phyloP scores from a whole-genome alignment of 1,140 invertebrate genomes.

The Heliconius hermathena region DNA sequence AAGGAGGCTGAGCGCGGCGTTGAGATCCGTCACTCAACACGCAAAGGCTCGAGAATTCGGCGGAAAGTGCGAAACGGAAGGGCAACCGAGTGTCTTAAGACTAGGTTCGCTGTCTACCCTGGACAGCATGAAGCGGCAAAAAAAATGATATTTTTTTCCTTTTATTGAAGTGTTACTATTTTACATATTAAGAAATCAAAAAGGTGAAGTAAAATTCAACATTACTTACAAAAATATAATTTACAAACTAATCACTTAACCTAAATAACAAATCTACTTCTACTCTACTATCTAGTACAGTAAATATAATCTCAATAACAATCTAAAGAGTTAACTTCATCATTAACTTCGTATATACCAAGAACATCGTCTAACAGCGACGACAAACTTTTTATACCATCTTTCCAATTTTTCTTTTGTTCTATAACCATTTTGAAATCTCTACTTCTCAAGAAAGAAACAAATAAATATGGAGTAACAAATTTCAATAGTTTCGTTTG shows the following conservation, averaged over 20 bases:
- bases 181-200: no score
- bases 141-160: no score
- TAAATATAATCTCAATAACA: constrained; percentile 62
- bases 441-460: constrained; percentile 54
- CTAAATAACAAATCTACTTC: constrained; percentile 9
- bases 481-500: constrained; percentile 56
- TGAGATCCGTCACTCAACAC: background rate
- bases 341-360: constrained; percentile 66
- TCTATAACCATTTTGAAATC: constrained; percentile 69
- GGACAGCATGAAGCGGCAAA: no score
- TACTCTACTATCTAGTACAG: background rate
- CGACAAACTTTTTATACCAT: constrained; percentile 67
- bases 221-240: constrained; percentile 6
- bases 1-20: background rate
- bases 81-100: no score
- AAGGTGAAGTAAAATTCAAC: background rate
- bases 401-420: constrained; percentile 68
- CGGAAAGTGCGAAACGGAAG: no score
- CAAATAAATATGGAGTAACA: constrained; percentile 64
- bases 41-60: no score
- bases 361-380: constrained; percentile 71
- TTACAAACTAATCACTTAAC: constrained; percentile 13
- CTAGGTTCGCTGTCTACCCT: no score
- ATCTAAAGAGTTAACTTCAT: constrained; percentile 69
- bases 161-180: no score